These are phyloP conservation scores for Pterocles orientalis DNA, from an alignment of 2,113 vertebrate species.

Conservation along the genomic window DNA sequence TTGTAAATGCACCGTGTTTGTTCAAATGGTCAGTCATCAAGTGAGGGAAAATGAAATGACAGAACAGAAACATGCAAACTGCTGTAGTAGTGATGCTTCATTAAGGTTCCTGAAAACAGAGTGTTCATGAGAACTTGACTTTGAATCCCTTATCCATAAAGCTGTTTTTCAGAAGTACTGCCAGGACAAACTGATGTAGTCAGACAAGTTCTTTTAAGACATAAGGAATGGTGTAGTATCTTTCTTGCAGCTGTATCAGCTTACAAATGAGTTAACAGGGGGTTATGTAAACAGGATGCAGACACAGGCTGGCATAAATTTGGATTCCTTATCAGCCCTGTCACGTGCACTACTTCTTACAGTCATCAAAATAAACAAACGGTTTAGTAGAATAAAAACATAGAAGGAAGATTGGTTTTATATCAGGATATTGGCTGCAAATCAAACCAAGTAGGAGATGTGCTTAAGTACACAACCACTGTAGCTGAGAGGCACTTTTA, in stretches of 20 bases:
- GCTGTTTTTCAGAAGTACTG: background rate
- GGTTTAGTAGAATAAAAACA: background rate
- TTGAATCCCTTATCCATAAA: background rate
- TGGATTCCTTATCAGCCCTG: slow-evolving; percentile 21
- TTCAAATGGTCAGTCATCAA: background rate
- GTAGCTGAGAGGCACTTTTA: background rate
- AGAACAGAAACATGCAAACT: background rate
- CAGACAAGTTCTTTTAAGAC: background rate
- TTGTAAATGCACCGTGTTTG: background rate
- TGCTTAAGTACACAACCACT: background rate
- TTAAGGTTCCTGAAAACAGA: slow-evolving; percentile 20
- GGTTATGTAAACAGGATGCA: background rate
- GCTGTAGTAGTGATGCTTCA: background rate
- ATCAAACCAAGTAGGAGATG: slow-evolving; percentile 6
- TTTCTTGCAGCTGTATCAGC: slow-evolving; percentile 14
- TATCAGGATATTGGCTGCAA: background rate
- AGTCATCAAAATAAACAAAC: slow-evolving; percentile 19
- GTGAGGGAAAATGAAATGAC: background rate
- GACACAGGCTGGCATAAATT: background rate
- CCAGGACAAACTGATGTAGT: background rate
- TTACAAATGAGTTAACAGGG: background rate
- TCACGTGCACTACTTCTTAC: background rate
- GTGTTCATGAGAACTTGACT: background rate
- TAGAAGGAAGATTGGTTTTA: background rate
- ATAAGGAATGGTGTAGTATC: background rate